These are phyloP conservation scores for Gambelia wislizenii DNA, from an alignment of 2,797 vertebrate genomes.

Conservation along the genomic window DNA sequence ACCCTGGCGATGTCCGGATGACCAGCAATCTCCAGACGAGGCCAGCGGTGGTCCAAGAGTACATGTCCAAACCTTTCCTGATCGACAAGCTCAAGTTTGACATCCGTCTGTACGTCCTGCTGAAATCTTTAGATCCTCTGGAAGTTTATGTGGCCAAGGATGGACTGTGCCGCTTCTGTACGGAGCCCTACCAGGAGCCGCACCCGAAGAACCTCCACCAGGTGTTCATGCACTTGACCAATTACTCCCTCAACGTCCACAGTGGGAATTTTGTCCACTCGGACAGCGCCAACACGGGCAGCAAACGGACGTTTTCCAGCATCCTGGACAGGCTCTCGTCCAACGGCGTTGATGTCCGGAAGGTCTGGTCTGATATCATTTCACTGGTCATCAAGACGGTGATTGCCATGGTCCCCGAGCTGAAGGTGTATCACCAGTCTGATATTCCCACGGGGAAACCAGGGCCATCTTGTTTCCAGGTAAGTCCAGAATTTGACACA, in stretches of 20 bases:
- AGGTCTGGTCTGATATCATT: constrained; percentile 96
- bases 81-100: constrained; percentile 98
- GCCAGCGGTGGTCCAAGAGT: constrained; percentile 95
- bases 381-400: constrained; percentile 96
- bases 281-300: constrained; percentile 91
- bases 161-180: constrained; percentile 96
- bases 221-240: constrained; percentile 97
- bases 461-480: constrained; percentile 97
- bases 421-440: constrained; percentile 93
- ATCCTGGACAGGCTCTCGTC: constrained; percentile 90
- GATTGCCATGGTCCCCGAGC: constrained; percentile 93
- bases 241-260: constrained; percentile 97
- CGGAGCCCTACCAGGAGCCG: constrained; percentile 96
- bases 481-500: constrained; percentile 59
- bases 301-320: constrained; percentile 96
- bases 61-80: constrained; percentile 93
- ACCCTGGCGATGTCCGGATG: constrained; percentile 87
- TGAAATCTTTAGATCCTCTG: constrained; percentile 93
- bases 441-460: constrained; percentile 93
- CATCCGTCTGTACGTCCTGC: constrained; percentile 94
- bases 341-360: constrained; percentile 93
- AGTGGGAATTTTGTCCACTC: constrained; percentile 96
- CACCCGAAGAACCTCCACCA: constrained; percentile 92
- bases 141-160: constrained; percentile 98
- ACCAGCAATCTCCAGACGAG: constrained; percentile 83